Evolutionary conservation across 2,888 invertebrate genomes (phyloP).

Genomic region (Melieria omissa): DNA sequence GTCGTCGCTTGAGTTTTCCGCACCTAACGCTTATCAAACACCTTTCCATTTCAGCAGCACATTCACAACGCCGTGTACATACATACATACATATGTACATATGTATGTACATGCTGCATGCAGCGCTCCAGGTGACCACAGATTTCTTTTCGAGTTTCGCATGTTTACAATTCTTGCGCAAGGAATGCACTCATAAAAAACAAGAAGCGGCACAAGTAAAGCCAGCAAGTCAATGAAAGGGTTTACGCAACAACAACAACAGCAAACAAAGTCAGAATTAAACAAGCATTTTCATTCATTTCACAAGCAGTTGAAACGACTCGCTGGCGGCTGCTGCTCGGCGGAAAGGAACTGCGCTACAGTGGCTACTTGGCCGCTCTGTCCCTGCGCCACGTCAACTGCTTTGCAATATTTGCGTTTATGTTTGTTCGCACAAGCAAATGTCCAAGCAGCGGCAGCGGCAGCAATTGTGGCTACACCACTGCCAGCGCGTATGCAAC

Average conservation of each 20-base stretch:
- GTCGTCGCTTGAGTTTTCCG: no score
- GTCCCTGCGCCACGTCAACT: background rate
- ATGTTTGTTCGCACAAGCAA: background rate
- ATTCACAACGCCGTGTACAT: background rate
- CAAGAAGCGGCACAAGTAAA: no score
- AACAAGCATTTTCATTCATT: slow-evolving; percentile 25
- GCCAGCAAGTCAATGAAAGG: slow-evolving; percentile 1
- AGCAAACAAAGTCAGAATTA: slow-evolving; percentile 5
- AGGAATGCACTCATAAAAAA: slow-evolving; percentile 14
- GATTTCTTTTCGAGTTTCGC: slow-evolving; percentile 37
- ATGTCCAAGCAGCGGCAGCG: slow-evolving; percentile 7
- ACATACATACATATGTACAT: background rate
- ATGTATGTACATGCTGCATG: background rate
- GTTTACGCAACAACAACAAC: slow-evolving; percentile 24
- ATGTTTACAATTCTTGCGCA: slow-evolving; percentile 27
- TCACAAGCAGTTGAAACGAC: background rate
- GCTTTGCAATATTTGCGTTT: background rate
- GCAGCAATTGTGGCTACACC: background rate
- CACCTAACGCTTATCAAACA: background rate
- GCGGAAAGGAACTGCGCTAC: slow-evolving; percentile 49
- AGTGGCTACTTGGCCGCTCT: slow-evolving; percentile 40
- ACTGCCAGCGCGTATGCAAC: slow-evolving; percentile 7
- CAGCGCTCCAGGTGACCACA: slow-evolving; percentile 37
- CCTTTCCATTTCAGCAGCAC: slow-evolving; percentile 1
- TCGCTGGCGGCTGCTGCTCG: slow-evolving; percentile 25